A percentile compares a stretch with the other conserved stretches of the same genome.
phyloP scores from a whole-genome alignment of 2,888 invertebrate genomes.

The Lithodes maja region DNA sequence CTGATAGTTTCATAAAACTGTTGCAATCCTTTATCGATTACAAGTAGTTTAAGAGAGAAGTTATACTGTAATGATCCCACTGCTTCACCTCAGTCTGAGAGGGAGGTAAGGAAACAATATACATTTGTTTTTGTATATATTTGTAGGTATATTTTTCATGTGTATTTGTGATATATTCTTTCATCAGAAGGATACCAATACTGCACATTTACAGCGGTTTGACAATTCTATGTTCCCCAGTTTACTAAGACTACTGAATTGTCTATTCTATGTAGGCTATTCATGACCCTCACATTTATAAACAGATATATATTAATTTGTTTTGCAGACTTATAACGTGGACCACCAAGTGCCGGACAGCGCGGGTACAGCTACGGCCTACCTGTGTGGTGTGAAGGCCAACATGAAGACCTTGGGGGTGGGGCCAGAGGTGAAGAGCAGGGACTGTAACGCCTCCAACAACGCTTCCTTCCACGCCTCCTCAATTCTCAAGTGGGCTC shows the following conservation, averaged over 20 bases:
- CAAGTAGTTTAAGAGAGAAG: too few species aligned
- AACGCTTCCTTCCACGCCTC: slow-evolving; percentile 10
- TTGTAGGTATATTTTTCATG: too few species aligned
- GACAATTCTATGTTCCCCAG: not conserved
- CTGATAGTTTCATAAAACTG: too few species aligned
- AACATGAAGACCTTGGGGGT: slow-evolving; percentile 88
- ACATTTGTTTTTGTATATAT: too few species aligned
- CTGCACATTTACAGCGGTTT: too few species aligned
- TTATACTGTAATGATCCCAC: too few species aligned
- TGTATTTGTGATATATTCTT: too few species aligned
- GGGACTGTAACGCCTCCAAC: slow-evolving; percentile 46
- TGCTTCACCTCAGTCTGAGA: too few species aligned
- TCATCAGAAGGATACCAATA: too few species aligned
- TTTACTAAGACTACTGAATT: not conserved
- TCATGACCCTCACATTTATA: too few species aligned
- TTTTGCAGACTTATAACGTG: slow-evolving; percentile 86
- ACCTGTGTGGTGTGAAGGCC: slow-evolving; percentile 88
- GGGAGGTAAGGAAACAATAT: too few species aligned
- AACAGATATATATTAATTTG: not conserved
- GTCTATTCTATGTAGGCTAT: not conserved
- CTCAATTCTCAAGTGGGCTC: slow-evolving; percentile 82
- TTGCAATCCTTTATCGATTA: too few species aligned
- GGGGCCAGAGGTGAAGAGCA: slow-evolving; percentile 77
- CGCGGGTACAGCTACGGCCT: slow-evolving; percentile 89
- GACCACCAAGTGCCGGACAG: slow-evolving; percentile 93